Base-by-base conservation (phyloP, 2,888 invertebrate species). In the Mimachlamys varia region DNA sequence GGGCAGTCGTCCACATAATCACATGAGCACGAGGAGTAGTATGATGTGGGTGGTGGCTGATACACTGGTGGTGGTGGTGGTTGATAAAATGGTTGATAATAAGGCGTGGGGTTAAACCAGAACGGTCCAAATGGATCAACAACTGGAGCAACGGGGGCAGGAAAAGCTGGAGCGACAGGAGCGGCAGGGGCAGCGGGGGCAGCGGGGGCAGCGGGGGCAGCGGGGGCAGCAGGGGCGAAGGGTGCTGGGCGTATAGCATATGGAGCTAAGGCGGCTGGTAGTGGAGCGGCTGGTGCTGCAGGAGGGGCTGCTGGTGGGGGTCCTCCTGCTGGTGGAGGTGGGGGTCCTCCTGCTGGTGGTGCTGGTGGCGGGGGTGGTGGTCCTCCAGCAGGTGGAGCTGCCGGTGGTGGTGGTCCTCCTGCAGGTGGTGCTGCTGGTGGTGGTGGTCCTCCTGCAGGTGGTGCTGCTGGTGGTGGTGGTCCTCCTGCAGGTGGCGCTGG, bases 1-100 rank as follows among this genome's bases (percentile, higher is more conserved):
- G 76, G 76, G 33, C 76, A 76, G 33, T 76, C 76, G 27, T 76
- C 76, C 7, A 76, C 76, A 76, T 33, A 76, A 76, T 76, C 76
- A 76, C 76, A 76, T 1, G 76, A 76, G 33, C 76, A 76, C 33
- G 76, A 76, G 10, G 76, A 76, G 76, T 76, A 76, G 15, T 76
- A 76, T 1, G 7, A 7, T 7, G 7, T 62, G 4, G 62, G 62
- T 62, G 76, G 12, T 76, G 58, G 58, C 53, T 53, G 53, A 13
- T 19, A 12, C 2, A 53, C 53, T 17, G 62, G 62, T 22, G 62
- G 62, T 33, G 62, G 62, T 33, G 76, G 76, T 13, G 76, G 76
- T 33, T 76, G 76, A 76, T 76, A 76, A 22, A 33, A 76, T 33
- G 76, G 76, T 33, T 76, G 33, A 22, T 76, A 76, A 27, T 33